Percentiles rank a stretch among this genome's conserved stretches.
Conservation (phyloP, 2,113 vertebrate species). For the Calidris pugnax region DNA sequence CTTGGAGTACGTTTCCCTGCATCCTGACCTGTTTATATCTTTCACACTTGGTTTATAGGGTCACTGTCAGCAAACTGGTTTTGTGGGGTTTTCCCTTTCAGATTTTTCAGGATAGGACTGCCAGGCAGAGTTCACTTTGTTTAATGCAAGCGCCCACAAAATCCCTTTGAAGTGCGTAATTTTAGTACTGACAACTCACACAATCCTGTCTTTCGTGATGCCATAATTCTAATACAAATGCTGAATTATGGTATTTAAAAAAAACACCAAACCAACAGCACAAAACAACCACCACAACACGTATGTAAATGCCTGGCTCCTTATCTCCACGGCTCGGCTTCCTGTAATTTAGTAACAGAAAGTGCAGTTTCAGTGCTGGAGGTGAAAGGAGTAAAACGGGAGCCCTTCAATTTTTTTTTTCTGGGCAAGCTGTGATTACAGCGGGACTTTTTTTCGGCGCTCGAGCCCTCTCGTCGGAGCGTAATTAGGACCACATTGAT, state of each 20-base stretch:
- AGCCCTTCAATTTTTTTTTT: conserved; percentile 13
- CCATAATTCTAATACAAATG: neutral
- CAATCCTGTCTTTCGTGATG: neutral
- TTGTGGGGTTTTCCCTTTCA: neutral
- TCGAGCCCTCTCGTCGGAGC: neutral
- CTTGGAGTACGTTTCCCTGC: rapidly evolving
- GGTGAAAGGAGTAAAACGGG: conserved; percentile 33
- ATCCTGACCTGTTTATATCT: neutral
- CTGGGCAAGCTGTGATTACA: conserved; percentile 10
- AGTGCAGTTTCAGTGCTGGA: neutral
- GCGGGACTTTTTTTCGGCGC: neutral
- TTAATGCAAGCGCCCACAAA: neutral
- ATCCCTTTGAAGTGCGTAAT: neutral
- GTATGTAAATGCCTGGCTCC: conserved; percentile 11
- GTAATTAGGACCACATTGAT: conserved; percentile 78
- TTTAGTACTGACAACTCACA: neutral
- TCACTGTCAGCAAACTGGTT: neutral
- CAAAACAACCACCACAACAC: neutral
- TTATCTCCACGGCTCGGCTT: conserved; percentile 56
- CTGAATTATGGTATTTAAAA: neutral
- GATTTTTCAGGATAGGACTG: neutral
- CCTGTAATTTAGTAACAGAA: conserved; percentile 45
- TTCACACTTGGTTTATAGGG: neutral
- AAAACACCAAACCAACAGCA: neutral
- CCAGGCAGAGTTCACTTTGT: neutral